Evolutionary conservation across 2,113 vertebrate genomes (phyloP).

Genomic region (Gracilinanus agilis): DNA sequence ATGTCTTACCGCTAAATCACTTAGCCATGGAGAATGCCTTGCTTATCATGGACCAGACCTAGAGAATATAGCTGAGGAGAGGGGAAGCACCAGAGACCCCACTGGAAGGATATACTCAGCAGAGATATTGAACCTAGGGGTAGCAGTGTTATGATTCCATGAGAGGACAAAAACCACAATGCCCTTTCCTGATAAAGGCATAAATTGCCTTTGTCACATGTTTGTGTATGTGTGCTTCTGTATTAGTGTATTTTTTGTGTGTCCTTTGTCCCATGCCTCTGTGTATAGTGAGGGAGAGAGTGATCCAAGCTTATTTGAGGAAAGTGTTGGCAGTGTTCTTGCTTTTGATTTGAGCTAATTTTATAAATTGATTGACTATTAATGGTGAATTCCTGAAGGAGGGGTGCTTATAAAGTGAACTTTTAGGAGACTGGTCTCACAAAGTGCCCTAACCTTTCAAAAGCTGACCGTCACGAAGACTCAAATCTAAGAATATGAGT

Average conservation of each 20-base stretch:
- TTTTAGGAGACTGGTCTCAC: neutral
- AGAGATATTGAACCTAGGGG: neutral
- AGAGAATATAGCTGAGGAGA: neutral
- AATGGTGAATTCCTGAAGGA: neutral
- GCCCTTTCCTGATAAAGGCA: neutral
- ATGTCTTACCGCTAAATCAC: neutral
- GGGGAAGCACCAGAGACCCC: neutral
- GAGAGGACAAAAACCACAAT: neutral
- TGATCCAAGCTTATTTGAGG: neutral
- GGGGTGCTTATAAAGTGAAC: neutral
- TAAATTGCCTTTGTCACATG: neutral
- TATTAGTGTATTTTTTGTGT: neutral
- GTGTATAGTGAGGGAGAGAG: neutral
- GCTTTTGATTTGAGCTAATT: too few relatives aligned
- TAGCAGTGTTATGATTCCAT: neutral
- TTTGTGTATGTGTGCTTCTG: neutral
- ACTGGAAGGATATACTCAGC: neutral
- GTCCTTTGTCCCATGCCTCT: neutral
- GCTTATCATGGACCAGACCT: neutral
- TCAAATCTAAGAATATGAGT: neutral
- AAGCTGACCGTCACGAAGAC: neutral
- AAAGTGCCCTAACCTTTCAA: neutral
- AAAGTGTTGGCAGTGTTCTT: neutral
- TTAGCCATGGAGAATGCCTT: neutral
- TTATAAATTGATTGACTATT: neutral